Percentiles rank a stretch among this genome's conserved stretches.
Evolutionary conservation across 2,888 invertebrate genomes (phyloP).

Genomic region (Ophioninae sp.): DNA sequence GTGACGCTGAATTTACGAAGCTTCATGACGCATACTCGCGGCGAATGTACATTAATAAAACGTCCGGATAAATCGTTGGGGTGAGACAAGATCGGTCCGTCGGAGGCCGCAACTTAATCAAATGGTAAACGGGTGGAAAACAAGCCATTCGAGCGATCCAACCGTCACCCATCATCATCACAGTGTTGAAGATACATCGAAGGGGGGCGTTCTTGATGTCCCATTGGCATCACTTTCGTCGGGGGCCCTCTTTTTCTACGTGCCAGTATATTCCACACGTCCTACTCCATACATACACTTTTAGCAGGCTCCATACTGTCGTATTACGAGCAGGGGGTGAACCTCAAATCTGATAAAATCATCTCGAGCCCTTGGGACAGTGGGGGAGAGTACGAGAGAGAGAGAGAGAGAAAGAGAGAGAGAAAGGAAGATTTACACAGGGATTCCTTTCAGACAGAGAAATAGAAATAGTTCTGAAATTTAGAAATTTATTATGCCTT

Average conservation of each 20-base stretch:
- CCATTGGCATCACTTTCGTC: conserved; percentile 46
- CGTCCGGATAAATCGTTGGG: conserved; percentile 15
- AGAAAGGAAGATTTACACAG: not conserved
- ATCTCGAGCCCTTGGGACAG: conserved; percentile 74
- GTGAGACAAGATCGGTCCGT: conserved; percentile 46
- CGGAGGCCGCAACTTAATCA: conserved; percentile 75
- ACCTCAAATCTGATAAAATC: conserved; percentile 80
- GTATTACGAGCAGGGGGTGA: conserved; percentile 66
- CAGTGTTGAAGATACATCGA: conserved; percentile 47
- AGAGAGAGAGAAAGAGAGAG: not conserved
- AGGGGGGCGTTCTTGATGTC: conserved; percentile 49
- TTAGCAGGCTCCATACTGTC: conserved; percentile 51
- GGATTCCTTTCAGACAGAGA: too few species aligned
- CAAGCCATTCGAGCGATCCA: conserved; percentile 77
- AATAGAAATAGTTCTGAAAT: too few species aligned
- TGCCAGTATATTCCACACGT: conserved; percentile 11
- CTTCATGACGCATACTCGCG: too few species aligned
- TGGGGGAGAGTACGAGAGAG: not conserved
- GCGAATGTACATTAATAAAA: not conserved
- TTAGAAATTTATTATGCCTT: too few species aligned
- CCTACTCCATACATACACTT: conserved; percentile 4
- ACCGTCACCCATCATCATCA: conserved; percentile 65
- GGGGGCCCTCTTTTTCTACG: conserved; percentile 9
- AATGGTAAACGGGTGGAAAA: conserved; percentile 80
- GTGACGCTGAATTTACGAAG: not conserved